Evolutionary conservation across 2,888 invertebrate genomes (phyloP), one percentile per base, ranked within the genome.

Genomic region (Rutpela maculata): DNA sequence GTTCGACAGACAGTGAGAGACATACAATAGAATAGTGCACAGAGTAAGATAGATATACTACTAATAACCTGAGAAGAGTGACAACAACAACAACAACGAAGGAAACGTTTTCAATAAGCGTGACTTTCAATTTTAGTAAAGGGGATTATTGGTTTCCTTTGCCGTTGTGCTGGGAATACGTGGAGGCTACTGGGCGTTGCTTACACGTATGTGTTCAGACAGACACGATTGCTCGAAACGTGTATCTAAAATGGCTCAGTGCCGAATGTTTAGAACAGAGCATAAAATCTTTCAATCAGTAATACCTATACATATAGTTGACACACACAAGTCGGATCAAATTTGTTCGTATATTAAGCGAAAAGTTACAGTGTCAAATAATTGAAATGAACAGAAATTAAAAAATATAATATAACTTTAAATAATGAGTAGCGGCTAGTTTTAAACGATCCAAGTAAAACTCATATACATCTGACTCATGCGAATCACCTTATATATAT

Each of bases 1-100:
- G 89, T 91, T 91, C 89, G 90, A 91, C 91, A 92, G 91, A 91
- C 90, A 91, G 91, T 89, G 89, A 89, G 85, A 90, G 89, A 88
- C 88, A 89, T 89, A 89, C 89, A 90, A 89, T 90, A 89, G 88
- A 88, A 84, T 85, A 88, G 91, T 91, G 89, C 89, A 90, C 86
- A 90, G 89, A 89, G 88, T 88, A 87, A 87, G 87, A 89, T 87
- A 90, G 89, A 89, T 87, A 92, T 92, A 92, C 92, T 92, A 89
- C 89, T 87, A 87, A 84, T 82, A 86, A 85, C 83, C 84, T 85
- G 85, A 86, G 85, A 85, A 85, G 85, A 85, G 84, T 80, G 80
- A 78, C 75, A 78, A 81, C 77, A 75, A 76, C 77, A 75, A 76
- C 80, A 81, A 80, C 81, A 76, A 75, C 78, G 71, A 79, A 79